A percentile compares a stretch with the other conserved stretches of the same genome.
These are phyloP conservation scores for Penaeus monodon DNA, from an alignment of 2,888 invertebrate species.

Conservation along the genomic window DNA sequence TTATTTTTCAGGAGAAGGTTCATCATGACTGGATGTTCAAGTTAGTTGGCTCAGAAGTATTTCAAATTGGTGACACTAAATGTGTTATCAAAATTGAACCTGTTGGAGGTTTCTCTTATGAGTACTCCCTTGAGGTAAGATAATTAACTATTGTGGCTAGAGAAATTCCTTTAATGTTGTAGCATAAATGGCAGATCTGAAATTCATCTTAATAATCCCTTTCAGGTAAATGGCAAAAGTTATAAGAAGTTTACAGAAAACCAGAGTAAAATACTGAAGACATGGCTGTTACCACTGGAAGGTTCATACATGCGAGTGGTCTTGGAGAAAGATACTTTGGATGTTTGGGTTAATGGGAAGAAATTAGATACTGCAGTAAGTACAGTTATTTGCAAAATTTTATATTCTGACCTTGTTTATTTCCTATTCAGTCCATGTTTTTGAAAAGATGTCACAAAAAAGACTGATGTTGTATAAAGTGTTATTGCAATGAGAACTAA, in stretches of 20 bases:
- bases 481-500: too few species aligned
- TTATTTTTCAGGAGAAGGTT: constrained; percentile 67
- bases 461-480: too few species aligned
- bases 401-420: background rate
- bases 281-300: constrained; percentile 77
- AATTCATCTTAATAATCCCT: background rate
- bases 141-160: background rate
- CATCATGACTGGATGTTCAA: constrained; percentile 93
- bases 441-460: too few species aligned
- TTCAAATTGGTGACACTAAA: constrained; percentile 76
- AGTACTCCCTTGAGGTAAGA: constrained; percentile 78
- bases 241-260: constrained; percentile 85
- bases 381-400: constrained; percentile 36
- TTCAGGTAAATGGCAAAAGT: constrained; percentile 82
- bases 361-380: constrained; percentile 78
- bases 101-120: constrained; percentile 81
- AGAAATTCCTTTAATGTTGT: background rate
- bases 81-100: constrained; percentile 76
- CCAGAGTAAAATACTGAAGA: constrained; percentile 80
- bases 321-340: constrained; percentile 81
- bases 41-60: constrained; percentile 86
- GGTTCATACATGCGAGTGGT: constrained; percentile 67
- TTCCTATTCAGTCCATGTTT: background rate
- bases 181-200: background rate
- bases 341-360: constrained; percentile 83